Evolutionary conservation across 2,113 vertebrate genomes (phyloP).

Genomic region (Platichthys stellatus): DNA sequence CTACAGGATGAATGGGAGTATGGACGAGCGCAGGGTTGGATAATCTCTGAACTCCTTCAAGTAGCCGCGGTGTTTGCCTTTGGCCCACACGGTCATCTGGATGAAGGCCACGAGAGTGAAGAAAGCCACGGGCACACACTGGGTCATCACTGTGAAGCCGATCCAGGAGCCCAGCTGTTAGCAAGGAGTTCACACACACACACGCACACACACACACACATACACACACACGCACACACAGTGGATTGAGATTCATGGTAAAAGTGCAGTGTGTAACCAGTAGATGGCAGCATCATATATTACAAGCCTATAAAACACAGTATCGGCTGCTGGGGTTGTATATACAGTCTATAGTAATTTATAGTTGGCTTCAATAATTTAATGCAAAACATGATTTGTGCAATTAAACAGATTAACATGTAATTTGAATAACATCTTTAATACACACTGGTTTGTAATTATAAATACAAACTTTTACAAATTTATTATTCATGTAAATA

Average conservation of each 20-base stretch:
- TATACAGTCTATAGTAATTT: too few species aligned
- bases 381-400: too few species aligned
- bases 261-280: conserved; percentile 44
- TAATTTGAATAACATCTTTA: too few species aligned
- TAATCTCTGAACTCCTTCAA: conserved; percentile 92
- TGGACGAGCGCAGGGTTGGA: conserved; percentile 90
- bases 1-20: conserved; percentile 91
- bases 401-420: too few species aligned
- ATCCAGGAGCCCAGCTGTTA: conserved; percentile 91
- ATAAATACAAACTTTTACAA: not conserved
- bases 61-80: conserved; percentile 92
- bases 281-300: conserved; percentile 58
- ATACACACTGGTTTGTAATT: not conserved
- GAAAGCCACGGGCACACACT: conserved; percentile 92
- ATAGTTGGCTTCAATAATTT: not conserved
- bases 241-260: not conserved
- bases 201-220: conserved; percentile 5
- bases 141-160: conserved; percentile 92
- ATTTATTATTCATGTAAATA: not conserved
- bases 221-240: not conserved
- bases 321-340: not conserved
- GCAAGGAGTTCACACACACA: conserved; percentile 28
- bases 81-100: conserved; percentile 95
- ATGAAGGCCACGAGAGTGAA: conserved; percentile 91
- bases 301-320: not conserved